Base-by-base conservation (phyloP, 1,140 invertebrate species). In the Steinernema khuongi region DNA sequence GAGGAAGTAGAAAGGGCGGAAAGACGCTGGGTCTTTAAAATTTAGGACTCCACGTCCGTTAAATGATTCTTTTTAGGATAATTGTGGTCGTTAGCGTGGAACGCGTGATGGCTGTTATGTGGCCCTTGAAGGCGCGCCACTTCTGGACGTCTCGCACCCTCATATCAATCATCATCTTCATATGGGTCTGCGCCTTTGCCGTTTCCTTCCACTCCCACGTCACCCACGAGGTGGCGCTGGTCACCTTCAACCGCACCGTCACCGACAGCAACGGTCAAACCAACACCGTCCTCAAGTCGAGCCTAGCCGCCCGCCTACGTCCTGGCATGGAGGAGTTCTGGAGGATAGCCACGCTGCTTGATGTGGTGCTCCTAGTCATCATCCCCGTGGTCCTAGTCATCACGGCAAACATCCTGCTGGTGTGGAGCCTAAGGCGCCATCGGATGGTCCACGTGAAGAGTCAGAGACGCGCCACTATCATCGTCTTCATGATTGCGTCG, bases 31-130 rank as follows among this genome's bases (percentile, higher is more conserved):
- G 11, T 7, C 1, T 22, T 4, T 31, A 72, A 67, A 71, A 70
- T 19, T 22, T 44, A 19, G 11, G 72, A 67, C 4, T 22, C 26
- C n/a, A 70, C 19, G 1, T 22, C 17, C 29, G 18, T 30, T 1
- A 14, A 31, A 72, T 29, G 1, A 19, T 1, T 68, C 1, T 67
- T 72, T 78, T 78, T 32, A 80, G 79, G 79, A 41, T 81, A 33
- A 81, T 80, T 70, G 80, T 81, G n/a, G 32, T 80, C 30, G 80
- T 80, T 26, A 81, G 77, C 41, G 22, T 80, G 18, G 79, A 80
- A 60, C 73, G 79, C 18, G 76, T 81, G 73, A 76, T 66, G 26
- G 79, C 79, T 19, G 74, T 80, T 60, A 43, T 72, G 19, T 81
- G 44, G 19, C 79, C 79, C 7, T 67, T 80, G 14, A 72, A 68